Base-by-base conservation (phyloP, 2,888 invertebrate species). In the Patella ulyssiponensis region DNA sequence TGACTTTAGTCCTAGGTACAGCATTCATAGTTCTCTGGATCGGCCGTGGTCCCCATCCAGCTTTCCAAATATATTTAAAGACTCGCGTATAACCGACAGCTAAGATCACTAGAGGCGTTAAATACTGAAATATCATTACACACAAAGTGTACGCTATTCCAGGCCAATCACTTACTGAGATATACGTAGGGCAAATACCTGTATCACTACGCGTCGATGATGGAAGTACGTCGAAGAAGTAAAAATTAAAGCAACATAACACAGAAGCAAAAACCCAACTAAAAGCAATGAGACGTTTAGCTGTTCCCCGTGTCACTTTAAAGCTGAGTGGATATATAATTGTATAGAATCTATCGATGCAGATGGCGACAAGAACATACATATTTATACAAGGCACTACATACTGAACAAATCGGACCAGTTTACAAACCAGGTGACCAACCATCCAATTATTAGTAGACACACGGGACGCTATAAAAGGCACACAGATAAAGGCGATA, bases 281-380 rank as follows among this genome's bases (percentile, higher is more conserved):
- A 7, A 77, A 75, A 1, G 81, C 51, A 17, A 90, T 88, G 85
- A 91, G 86, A 73, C 86, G 84, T 79, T 89, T 89, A 52, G 91
- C 89, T 3, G 88, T 87, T 12, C 84, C 84, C 7, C 90, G 81
- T 1, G 89, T 91, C 44, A 91, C 86, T 80, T 89, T 91, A 81
- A 91, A 91, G 80, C 89, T 90, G 44, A 91, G 84, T 1, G 91
- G 91, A 78, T 90, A 88, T n/a, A 91, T 84, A 44, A 91, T 90
- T 20, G 91, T 89, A 83, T 91, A 91, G 81, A 85, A 91, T n/a
- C 91, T 78, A 79, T 91, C 91, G 3, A 89, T 78, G 69, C 87
- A 86, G 51, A 91, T 88, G 17, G 87, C 85, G 9, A 87, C 82
- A 11, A 91, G 82, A 12, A 90, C 83, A 72, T 86, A 87, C 51